Percentiles rank a stretch among this genome's conserved stretches.
These are phyloP conservation scores for Sturnira hondurensis DNA, from an alignment of 2,113 vertebrate species.

Conservation along the genomic window DNA sequence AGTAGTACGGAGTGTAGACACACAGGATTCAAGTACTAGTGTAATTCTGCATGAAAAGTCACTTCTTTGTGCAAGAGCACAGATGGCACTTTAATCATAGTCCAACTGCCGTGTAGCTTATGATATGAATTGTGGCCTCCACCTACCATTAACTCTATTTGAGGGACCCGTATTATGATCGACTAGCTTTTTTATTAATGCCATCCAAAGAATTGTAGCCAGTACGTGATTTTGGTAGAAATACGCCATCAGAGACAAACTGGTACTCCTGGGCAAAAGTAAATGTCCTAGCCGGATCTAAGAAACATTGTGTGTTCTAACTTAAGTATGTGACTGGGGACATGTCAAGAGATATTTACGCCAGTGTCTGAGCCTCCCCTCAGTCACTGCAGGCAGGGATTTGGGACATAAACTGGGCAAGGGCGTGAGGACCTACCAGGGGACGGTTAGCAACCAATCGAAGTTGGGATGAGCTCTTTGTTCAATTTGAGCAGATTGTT, in stretches of 20 bases:
- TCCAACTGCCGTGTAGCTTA: neutral
- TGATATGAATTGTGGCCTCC: conserved; percentile 23
- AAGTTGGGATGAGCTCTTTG: neutral
- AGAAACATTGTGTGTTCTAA: neutral
- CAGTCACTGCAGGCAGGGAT: neutral
- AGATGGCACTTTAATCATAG: neutral
- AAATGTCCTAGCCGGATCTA: neutral
- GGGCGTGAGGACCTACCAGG: neutral
- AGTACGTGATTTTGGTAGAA: conserved; percentile 40
- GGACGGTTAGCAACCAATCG: neutral
- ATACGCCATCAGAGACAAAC: conserved; percentile 38
- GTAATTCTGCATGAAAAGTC: conserved; percentile 49
- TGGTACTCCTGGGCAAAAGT: conserved; percentile 28
- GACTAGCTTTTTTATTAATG: conserved; percentile 50
- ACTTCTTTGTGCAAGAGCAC: neutral
- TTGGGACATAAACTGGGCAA: neutral
- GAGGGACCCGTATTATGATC: conserved; percentile 54
- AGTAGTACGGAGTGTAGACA: neutral
- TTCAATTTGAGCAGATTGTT: neutral
- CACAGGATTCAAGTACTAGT: conserved; percentile 1
- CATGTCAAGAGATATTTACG: neutral
- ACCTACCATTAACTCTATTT: conserved; percentile 54
- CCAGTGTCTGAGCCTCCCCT: neutral
- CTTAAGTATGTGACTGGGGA: neutral
- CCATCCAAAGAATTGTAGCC: conserved; percentile 42